Evolutionary conservation across 2,797 vertebrate species (phyloP).

Genomic region (Hephaestus fuliginosus): DNA sequence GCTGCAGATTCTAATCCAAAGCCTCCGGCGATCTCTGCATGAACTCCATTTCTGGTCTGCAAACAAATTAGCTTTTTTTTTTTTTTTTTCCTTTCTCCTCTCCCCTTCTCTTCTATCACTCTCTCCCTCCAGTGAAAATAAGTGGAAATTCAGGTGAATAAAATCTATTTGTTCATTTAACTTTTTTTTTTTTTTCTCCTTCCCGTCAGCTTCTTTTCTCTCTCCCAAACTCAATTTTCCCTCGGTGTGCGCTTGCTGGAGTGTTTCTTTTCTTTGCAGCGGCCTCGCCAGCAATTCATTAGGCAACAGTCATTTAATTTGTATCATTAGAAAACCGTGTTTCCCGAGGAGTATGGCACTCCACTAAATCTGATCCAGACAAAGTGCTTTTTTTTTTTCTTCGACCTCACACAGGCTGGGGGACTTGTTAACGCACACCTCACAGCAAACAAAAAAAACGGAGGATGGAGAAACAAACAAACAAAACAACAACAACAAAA

Average conservation of each 20-base stretch:
- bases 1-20: constrained; percentile 78
- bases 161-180: constrained; percentile 79
- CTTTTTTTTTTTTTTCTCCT: constrained; percentile 29
- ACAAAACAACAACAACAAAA: constrained; percentile 27
- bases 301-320: constrained; percentile 73
- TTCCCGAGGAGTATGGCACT: constrained; percentile 60
- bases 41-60: constrained; percentile 80
- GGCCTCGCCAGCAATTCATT: constrained; percentile 73
- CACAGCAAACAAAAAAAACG: constrained; percentile 54
- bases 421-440: constrained; percentile 66
- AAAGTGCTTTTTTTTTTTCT: constrained; percentile 49
- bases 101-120: constrained; percentile 46
- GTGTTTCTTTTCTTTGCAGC: constrained; percentile 58
- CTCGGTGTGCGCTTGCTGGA: constrained; percentile 29
- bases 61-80: constrained; percentile 77
- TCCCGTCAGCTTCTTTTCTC: constrained; percentile 55
- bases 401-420: constrained; percentile 56
- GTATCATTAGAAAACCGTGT: constrained; percentile 75
- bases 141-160: constrained; percentile 76
- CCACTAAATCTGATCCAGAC: constrained; percentile 67
- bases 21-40: constrained; percentile 74
- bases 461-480: constrained; percentile 43
- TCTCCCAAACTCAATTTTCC: constrained; percentile 70
- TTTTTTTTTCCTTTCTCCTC: not conserved
- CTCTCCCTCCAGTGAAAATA: constrained; percentile 67